phyloP scores from a whole-genome alignment of 2,113 vertebrate genomes.

The Eretmochelys imbricata region DNA sequence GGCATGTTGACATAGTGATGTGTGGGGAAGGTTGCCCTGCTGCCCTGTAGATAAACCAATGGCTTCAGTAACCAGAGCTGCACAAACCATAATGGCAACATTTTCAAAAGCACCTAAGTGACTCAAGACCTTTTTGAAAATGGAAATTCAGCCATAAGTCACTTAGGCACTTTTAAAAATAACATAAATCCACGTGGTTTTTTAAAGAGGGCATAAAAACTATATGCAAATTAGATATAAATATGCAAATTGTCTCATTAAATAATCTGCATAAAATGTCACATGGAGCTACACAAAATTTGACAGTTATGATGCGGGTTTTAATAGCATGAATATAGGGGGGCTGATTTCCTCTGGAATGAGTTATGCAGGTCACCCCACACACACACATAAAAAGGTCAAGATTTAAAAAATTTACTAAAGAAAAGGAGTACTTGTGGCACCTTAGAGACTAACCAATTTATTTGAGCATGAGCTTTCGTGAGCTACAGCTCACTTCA shows the following conservation, averaged over 20 bases:
- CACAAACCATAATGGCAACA: not conserved
- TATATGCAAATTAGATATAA: slow-evolving; percentile 35
- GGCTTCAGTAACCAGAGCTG: not conserved
- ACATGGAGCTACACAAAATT: not conserved
- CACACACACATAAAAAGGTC: not conserved
- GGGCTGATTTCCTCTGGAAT: not conserved
- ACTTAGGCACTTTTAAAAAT: slow-evolving; percentile 7
- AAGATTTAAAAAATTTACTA: not conserved
- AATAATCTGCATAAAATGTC: slow-evolving; percentile 30
- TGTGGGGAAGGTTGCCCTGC: not conserved
- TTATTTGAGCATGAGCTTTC: no score
- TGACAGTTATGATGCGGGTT: slow-evolving; percentile 19
- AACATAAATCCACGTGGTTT: slow-evolving; percentile 19
- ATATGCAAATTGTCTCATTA: slow-evolving; percentile 27
- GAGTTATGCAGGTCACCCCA: not conserved
- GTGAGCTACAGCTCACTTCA: no score
- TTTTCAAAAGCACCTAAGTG: not conserved
- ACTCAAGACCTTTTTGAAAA: not conserved
- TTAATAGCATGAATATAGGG: not conserved
- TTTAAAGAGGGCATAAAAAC: not conserved
- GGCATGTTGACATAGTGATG: not conserved
- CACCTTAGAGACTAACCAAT: no score
- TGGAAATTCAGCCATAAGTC: not conserved
- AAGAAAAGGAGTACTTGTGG: no score
- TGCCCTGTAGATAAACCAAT: not conserved